Evolutionary conservation across 2,113 vertebrate genomes (phyloP), one percentile per base, ranked within the genome.

Genomic region (Ceratotherium simum): DNA sequence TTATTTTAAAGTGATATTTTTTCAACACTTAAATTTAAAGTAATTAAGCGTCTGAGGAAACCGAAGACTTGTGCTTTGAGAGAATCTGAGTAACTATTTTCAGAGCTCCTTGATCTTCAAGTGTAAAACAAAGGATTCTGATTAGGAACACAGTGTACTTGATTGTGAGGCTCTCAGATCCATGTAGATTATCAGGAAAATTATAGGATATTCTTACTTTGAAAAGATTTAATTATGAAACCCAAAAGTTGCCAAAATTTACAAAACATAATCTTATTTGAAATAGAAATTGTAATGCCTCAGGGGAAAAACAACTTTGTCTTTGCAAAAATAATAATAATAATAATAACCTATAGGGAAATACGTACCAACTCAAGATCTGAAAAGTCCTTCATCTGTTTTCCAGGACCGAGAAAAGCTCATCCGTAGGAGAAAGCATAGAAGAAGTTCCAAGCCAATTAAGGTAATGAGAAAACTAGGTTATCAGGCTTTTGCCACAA

Each of bases 331-430:
- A 82, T 69, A 54, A 9, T 5, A 65, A 64, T 39, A 81, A 42
- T 42, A 42, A 42, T 42, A 70, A n/a, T 62, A 69, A 79, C 11
- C 9, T 64, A 0, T 5, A 51, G 16, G 18, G 42, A 65, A 75
- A 75, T 21, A 14, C 79, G 27, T n/a, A 31, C 4, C 25, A 70
- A 90, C 3, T 65, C 36, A 83, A 9, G 1, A 25, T 64, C 82
- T 96, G 46, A 87, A 96, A 96, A 97, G n/a, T 85, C 92, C 25
- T 97, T 62, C 20, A 25, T 97, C 70, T 96, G 18, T 97, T 98
- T 98, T 98, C 18, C 96, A 99, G 99, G 99, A 99, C 91, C 98
- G 99, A 97, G 99, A 99, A 98, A 99, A 99, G 97, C 99, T 99
- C 0, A 99, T 99, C 91, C 99, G 99, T 58, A 99, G 99, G 98